Conservation (phyloP, 92 coral and sea anemone species). For the Heliopora coerulea region DNA sequence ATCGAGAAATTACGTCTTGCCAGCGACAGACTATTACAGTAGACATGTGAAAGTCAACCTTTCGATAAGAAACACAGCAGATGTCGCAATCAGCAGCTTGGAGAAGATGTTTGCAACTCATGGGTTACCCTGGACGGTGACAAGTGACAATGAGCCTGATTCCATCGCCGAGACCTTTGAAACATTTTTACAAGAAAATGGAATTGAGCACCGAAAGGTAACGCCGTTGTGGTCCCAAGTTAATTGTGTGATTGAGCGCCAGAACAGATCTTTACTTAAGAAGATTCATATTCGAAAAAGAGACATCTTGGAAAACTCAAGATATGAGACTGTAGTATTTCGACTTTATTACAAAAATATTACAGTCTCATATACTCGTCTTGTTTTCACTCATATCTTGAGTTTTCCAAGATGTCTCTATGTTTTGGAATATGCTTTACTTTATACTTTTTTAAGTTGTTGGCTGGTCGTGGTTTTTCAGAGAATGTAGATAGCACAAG, state of each 20-base stretch:
- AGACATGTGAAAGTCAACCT: slow-evolving; percentile 24
- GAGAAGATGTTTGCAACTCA: slow-evolving; percentile 51
- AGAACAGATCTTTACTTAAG: too few species aligned
- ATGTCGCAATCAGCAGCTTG: slow-evolving; percentile 43
- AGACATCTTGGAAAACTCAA: too few species aligned
- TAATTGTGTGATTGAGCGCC: slow-evolving; percentile 40
- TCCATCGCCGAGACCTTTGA: slow-evolving; percentile 13
- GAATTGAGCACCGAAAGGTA: slow-evolving; percentile 29
- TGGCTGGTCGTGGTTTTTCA: too few species aligned
- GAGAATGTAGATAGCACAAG: slow-evolving; percentile 11
- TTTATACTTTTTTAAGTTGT: too few species aligned
- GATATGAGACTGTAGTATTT: too few species aligned
- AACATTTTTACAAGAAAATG: slow-evolving; percentile 19
- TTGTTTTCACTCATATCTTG: too few species aligned
- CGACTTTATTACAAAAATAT: too few species aligned
- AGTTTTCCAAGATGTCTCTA: too few species aligned
- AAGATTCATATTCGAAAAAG: too few species aligned
- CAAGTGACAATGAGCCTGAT: slow-evolving; percentile 49
- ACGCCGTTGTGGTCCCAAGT: slow-evolving; percentile 35
- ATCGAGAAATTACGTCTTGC: slow-evolving; percentile 2
- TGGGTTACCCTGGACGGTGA: slow-evolving; percentile 33
- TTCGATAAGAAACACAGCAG: slow-evolving; percentile 38
- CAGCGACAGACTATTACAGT: neutral
- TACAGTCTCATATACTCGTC: too few species aligned
- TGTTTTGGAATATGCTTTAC: too few species aligned